A percentile compares a stretch with the other conserved stretches of the same genome.
Conservation (phyloP, 1,140 invertebrate genomes). For the Sycophaga agraensis region DNA sequence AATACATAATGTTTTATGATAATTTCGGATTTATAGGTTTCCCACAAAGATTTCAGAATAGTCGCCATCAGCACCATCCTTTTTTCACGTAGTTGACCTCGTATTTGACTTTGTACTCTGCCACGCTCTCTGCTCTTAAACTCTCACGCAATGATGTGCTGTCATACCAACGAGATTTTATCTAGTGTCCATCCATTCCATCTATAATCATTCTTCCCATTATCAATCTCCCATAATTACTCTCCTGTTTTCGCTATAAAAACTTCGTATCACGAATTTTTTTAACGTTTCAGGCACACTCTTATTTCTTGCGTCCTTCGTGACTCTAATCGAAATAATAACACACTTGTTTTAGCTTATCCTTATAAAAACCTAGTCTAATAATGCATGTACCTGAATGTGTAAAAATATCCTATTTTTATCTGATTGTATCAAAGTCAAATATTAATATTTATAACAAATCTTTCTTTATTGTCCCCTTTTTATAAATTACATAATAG, state of each 20-base stretch:
- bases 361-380: conserved; percentile 3
- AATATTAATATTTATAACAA: conserved; percentile 25
- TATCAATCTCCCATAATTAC: conserved; percentile 24
- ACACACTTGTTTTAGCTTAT: conserved; percentile 5
- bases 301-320: conserved; percentile 17
- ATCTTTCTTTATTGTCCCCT: too few species aligned
- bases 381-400: conserved; percentile 17
- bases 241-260: not conserved
- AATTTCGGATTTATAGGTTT: too few species aligned
- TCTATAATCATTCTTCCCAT: conserved; percentile 1
- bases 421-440: conserved; percentile 15
- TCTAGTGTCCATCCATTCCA: conserved; percentile 29
- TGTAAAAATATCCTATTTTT: conserved; percentile 8
- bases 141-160: conserved; percentile 57
- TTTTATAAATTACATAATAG: too few species aligned
- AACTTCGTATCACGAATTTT: conserved; percentile 9
- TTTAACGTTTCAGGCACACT: conserved; percentile 18
- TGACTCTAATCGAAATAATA: conserved; percentile 18
- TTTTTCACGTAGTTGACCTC: conserved; percentile 46
- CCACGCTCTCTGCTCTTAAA: conserved; percentile 53
- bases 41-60: too few species aligned
- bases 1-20: too few species aligned
- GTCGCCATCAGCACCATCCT: too few species aligned
- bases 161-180: conserved; percentile 57
- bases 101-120: conserved; percentile 51